Conservation (phyloP, 2,888 invertebrate genomes). For the Brassicogethes aeneus region DNA sequence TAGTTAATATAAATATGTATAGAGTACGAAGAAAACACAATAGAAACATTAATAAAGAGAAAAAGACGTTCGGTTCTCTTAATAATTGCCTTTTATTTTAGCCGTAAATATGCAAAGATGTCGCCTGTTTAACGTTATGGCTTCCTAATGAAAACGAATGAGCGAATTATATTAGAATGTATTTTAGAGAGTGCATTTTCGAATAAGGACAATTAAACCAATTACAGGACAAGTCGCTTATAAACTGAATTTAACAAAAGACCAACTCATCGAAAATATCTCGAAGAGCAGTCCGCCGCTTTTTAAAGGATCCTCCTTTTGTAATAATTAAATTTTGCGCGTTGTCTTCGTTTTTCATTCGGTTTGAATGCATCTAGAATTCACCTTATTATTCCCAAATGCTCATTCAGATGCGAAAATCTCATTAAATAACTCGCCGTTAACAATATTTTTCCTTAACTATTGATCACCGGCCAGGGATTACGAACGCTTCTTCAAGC, state of each 20-base stretch:
- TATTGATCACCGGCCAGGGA: constrained; percentile 10
- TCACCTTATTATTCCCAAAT: constrained; percentile 13
- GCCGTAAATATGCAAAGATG: constrained; percentile 17
- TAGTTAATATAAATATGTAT: not conserved
- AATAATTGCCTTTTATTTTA: constrained; percentile 17
- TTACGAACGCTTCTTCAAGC: constrained; percentile 2
- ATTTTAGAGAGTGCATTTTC: constrained; percentile 3
- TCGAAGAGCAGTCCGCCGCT: constrained; percentile 2
- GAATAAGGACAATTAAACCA: constrained; percentile 4
- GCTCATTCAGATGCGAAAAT: constrained; percentile 10
- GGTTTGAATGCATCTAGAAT: constrained; percentile 9
- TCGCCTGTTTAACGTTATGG: constrained; percentile 19
- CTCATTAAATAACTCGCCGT: constrained; percentile 13
- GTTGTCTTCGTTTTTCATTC: constrained; percentile 6
- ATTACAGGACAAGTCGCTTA: constrained; percentile 3
- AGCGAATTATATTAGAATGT: constrained; percentile 8
- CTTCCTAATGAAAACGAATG: constrained; percentile 14
- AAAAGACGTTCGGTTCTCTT: constrained; percentile 10
- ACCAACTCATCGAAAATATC: not conserved
- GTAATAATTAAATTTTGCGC: constrained; percentile 10
- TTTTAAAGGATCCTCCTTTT: constrained; percentile 6
- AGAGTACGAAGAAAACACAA: not conserved
- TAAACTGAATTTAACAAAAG: not conserved
- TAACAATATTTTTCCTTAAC: constrained; percentile 10
- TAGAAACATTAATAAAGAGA: constrained; percentile 6